Evolutionary conservation across 2,888 invertebrate species (phyloP).

Genomic region (Metopia argyrocephala): DNA sequence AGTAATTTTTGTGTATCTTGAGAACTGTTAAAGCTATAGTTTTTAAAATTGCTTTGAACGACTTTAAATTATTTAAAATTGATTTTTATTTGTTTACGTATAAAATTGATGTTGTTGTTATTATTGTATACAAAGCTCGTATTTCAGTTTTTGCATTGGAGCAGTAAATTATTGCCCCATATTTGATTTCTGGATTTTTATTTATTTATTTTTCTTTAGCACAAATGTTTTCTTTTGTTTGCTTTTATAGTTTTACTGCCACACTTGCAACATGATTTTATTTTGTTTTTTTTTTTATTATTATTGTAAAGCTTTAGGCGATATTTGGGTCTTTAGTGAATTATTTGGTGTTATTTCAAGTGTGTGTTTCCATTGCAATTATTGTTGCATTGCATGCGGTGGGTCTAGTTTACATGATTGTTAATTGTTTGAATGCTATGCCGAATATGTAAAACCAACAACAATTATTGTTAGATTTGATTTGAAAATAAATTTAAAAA

Average conservation of each 20-base stretch:
- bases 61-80: too few species aligned
- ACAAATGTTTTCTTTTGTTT: not conserved
- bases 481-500: slow-evolving; percentile 32
- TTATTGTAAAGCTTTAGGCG: slow-evolving; percentile 27
- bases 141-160: slow-evolving; percentile 32
- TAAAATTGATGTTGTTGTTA: not conserved
- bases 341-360: slow-evolving; percentile 48
- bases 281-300: slow-evolving; percentile 27
- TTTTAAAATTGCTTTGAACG: too few species aligned
- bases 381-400: slow-evolving; percentile 49
- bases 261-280: slow-evolving; percentile 50
- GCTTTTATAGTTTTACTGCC: slow-evolving; percentile 47
- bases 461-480: not conserved
- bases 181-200: slow-evolving; percentile 62
- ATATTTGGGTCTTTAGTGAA: slow-evolving; percentile 30
- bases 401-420: slow-evolving; percentile 61
- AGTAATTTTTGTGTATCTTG: too few species aligned
- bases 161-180: slow-evolving; percentile 57
- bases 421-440: slow-evolving; percentile 61
- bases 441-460: slow-evolving; percentile 31
- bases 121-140: not conserved
- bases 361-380: slow-evolving; percentile 14
- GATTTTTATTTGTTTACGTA: too few species aligned
- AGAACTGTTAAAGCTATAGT: too few species aligned
- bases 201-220: slow-evolving; percentile 43